A percentile compares a stretch with the other conserved stretches of the same genome.
These are phyloP conservation scores for Natrix natrix DNA, from an alignment of 2,797 vertebrate species.

Conservation along the genomic window DNA sequence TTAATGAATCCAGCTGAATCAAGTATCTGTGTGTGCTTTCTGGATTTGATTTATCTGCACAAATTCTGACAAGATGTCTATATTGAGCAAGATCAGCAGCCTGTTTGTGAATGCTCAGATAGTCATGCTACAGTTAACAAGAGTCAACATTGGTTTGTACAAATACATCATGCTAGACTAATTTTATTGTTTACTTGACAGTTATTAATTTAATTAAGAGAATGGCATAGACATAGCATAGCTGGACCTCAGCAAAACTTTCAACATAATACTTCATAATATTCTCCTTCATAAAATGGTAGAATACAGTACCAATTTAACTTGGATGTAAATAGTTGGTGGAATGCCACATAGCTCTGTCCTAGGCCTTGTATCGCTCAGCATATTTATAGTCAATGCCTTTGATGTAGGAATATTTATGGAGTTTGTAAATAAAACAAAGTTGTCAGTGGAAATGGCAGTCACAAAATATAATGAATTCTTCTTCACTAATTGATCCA, in stretches of 20 bases:
- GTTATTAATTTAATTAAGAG: neutral
- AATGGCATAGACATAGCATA: neutral
- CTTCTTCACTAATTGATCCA: neutral
- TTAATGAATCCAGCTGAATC: no score
- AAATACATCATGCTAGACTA: neutral
- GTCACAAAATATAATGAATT: neutral
- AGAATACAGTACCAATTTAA: neutral
- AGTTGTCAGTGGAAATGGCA: neutral
- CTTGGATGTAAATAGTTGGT: neutral
- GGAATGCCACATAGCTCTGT: neutral
- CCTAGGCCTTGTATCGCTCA: neutral
- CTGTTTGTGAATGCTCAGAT: neutral
- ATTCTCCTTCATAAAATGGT: neutral
- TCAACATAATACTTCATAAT: neutral
- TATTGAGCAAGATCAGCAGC: neutral
- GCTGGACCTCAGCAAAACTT: neutral
- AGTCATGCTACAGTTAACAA: neutral
- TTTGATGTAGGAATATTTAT: neutral
- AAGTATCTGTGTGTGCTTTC: no score
- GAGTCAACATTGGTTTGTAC: neutral
- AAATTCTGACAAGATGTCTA: neutral
- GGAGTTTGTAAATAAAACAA: neutral
- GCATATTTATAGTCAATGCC: neutral
- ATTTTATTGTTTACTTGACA: neutral
- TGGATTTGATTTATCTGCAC: no score